Percentiles rank a stretch among this genome's conserved stretches.
phyloP scores from a whole-genome alignment of 2,113 vertebrate genomes.

The Phalacrocorax carbo region DNA sequence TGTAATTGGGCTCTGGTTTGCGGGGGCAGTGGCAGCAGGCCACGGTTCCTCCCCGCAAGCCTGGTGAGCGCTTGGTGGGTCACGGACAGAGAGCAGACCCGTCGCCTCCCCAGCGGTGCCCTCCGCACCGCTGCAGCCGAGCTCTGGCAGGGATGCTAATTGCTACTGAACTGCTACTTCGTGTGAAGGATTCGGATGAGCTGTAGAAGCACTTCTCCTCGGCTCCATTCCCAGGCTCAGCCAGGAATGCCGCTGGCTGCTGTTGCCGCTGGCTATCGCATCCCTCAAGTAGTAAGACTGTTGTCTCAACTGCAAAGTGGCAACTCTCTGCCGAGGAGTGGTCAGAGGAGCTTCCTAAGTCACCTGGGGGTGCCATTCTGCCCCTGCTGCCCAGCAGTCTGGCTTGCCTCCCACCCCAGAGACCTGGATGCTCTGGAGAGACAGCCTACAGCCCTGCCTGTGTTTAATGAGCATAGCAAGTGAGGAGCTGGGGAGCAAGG shows the following conservation, averaged over 20 bases:
- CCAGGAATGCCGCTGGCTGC: background rate
- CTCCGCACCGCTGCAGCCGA: background rate
- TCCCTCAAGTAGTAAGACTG: background rate
- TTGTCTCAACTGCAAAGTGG: background rate
- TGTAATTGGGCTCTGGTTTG: background rate
- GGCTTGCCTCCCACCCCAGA: background rate
- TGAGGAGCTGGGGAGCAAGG: accelerated
- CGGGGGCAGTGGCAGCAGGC: background rate
- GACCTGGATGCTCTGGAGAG: background rate
- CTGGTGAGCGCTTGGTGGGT: background rate
- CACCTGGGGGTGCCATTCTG: background rate
- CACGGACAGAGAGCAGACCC: background rate
- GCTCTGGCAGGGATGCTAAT: background rate
- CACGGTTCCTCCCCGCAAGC: background rate
- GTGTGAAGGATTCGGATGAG: background rate
- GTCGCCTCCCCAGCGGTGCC: background rate
- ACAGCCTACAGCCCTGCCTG: background rate
- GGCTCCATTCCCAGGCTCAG: background rate
- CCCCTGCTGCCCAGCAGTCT: background rate
- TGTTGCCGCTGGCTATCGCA: background rate
- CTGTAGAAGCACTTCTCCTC: background rate
- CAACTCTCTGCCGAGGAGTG: background rate
- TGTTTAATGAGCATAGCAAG: background rate
- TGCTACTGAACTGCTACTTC: background rate
- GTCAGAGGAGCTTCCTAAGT: background rate